Evolutionary conservation across 2,888 invertebrate species (phyloP).

Genomic region (Cosmia pyralina): DNA sequence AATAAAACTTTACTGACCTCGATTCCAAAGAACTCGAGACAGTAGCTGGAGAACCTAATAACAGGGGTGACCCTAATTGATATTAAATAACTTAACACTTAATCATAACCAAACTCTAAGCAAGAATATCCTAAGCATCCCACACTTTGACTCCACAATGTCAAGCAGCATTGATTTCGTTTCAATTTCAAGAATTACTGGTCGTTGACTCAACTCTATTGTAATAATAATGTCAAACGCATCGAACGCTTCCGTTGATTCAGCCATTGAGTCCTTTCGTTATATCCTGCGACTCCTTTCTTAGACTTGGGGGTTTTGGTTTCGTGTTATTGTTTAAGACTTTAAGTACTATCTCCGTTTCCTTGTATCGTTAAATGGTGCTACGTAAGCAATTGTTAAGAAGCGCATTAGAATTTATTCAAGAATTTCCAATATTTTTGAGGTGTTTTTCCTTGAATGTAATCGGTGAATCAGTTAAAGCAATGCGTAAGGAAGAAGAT

Average conservation of each 20-base stretch:
- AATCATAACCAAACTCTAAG: slow-evolving; percentile 12
- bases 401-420: not conserved
- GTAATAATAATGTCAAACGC: slow-evolving; percentile 59
- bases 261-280: slow-evolving; percentile 53
- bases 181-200: slow-evolving; percentile 57
- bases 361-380: slow-evolving; percentile 47
- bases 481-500: not conserved
- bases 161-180: slow-evolving; percentile 55
- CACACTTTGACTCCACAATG: slow-evolving; percentile 36
- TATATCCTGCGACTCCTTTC: slow-evolving; percentile 66
- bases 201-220: slow-evolving; percentile 64
- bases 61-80: not conserved
- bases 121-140: slow-evolving; percentile 43
- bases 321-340: slow-evolving; percentile 50
- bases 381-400: slow-evolving; percentile 28
- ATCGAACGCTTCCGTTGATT: slow-evolving; percentile 70
- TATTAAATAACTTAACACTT: slow-evolving; percentile 16
- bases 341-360: slow-evolving; percentile 54
- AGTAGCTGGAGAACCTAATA: not conserved
- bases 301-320: slow-evolving; percentile 48
- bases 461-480: slow-evolving; percentile 7
- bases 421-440: not conserved
- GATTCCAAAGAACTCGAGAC: not conserved
- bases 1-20: not conserved
- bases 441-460: not conserved